Conservation (phyloP, 2,113 vertebrate species). For the Fulica atra region DNA sequence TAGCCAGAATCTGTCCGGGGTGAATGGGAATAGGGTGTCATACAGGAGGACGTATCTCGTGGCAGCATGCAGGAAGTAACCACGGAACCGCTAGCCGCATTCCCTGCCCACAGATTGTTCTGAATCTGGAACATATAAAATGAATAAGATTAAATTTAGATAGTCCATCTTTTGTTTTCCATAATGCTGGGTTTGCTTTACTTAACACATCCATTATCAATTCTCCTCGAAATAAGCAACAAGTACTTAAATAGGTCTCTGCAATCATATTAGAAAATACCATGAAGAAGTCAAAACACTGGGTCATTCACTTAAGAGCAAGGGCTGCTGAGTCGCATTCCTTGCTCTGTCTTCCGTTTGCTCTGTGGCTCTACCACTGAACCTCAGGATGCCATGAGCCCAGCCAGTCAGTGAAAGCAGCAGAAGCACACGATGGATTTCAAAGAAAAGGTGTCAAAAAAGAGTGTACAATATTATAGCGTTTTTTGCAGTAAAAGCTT, state of each 20-base stretch:
- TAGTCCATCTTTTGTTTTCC: not conserved
- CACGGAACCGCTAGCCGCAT: constrained; percentile 84
- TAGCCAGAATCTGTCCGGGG: constrained; percentile 91
- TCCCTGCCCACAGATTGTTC: constrained; percentile 95
- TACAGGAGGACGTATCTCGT: constrained; percentile 91
- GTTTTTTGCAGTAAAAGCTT: not conserved
- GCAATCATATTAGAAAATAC: not conserved
- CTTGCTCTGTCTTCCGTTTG: not conserved
- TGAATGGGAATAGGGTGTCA: constrained; percentile 92
- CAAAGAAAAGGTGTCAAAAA: not conserved
- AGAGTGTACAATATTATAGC: not conserved
- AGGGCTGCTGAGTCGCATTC: not conserved
- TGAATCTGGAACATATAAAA: constrained; percentile 86
- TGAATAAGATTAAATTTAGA: constrained; percentile 54
- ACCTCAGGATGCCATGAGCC: not conserved
- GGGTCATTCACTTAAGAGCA: not conserved
- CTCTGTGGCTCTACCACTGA: not conserved
- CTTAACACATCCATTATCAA: not conserved
- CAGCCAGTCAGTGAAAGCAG: not conserved
- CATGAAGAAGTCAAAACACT: not conserved
- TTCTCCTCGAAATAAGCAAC: not conserved
- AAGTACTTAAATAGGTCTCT: not conserved
- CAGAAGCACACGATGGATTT: not conserved
- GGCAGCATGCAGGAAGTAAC: constrained; percentile 96
- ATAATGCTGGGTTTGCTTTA: not conserved